Percentiles rank a stretch among this genome's conserved stretches.
phyloP scores from a whole-genome alignment of 2,888 invertebrate species.

The Rotaria sp. region DNA sequence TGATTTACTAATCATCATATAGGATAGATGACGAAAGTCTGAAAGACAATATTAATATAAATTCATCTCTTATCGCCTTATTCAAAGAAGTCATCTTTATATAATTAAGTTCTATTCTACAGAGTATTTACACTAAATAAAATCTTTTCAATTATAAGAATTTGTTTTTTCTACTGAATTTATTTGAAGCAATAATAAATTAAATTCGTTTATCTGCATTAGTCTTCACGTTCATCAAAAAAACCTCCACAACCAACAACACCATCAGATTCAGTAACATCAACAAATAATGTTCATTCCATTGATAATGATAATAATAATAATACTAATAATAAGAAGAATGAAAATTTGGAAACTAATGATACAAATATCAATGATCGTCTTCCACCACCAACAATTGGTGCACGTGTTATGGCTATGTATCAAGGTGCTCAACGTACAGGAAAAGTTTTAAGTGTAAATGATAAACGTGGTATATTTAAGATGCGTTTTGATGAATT shows the following conservation, averaged over 20 bases:
- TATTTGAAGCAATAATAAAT: too few relatives aligned
- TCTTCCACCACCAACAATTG: background rate
- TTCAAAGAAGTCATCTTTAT: too few relatives aligned
- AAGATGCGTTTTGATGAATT: constrained; percentile 11
- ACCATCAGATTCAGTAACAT: background rate
- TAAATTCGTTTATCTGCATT: background rate
- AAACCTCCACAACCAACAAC: background rate
- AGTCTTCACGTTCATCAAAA: background rate
- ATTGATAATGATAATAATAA: background rate
- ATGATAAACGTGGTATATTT: background rate
- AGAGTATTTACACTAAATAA: too few relatives aligned
- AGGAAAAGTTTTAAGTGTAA: background rate
- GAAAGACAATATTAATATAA: too few relatives aligned
- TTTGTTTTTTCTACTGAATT: too few relatives aligned
- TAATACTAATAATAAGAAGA: background rate
- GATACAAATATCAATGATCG: background rate
- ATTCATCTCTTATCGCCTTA: too few relatives aligned
- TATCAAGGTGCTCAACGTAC: background rate
- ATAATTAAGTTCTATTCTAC: too few relatives aligned
- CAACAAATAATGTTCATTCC: background rate
- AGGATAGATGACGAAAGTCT: too few relatives aligned
- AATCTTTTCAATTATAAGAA: too few relatives aligned
- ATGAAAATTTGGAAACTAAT: background rate
- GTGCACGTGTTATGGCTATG: background rate
- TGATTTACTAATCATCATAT: too few relatives aligned